A percentile compares a stretch with the other conserved stretches of the same genome.
Conservation (phyloP, 1,140 invertebrate genomes). For the Conopomorpha cramerella region DNA sequence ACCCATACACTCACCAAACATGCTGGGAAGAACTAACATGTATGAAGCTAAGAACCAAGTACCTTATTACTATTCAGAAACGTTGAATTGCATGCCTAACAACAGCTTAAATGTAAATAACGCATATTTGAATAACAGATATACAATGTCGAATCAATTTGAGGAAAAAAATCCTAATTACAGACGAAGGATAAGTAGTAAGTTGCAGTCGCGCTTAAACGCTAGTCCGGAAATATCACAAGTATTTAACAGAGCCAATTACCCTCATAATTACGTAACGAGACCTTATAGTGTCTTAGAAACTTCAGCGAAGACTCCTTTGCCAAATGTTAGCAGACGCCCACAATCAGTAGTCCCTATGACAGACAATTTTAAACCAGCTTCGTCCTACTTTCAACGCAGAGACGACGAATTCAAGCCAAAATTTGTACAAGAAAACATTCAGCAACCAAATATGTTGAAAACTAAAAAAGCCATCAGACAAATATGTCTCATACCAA, state of each 20-base stretch:
- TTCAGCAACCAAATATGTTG: slow-evolving; percentile 17
- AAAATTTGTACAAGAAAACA: slow-evolving; percentile 31
- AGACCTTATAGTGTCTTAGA: slow-evolving; percentile 47
- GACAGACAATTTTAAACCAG: slow-evolving; percentile 37
- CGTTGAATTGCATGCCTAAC: slow-evolving; percentile 38
- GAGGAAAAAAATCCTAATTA: too few species aligned
- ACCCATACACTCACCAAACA: slow-evolving; percentile 22
- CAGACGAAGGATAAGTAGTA: slow-evolving; percentile 22
- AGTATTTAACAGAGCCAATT: slow-evolving; percentile 18
- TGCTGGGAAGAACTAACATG: slow-evolving; percentile 41
- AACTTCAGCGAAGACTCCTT: slow-evolving; percentile 26
- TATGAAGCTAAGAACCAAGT: slow-evolving; percentile 53
- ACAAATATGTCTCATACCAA: slow-evolving; percentile 41
- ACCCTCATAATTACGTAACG: slow-evolving; percentile 18
- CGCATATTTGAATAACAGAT: slow-evolving; percentile 31
- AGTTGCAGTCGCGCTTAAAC: slow-evolving; percentile 19
- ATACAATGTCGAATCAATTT: too few species aligned
- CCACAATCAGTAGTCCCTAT: slow-evolving; percentile 39
- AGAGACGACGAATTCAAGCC: slow-evolving; percentile 35
- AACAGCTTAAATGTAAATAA: slow-evolving; percentile 36
- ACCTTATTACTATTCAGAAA: slow-evolving; percentile 52
- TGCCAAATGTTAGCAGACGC: slow-evolving; percentile 29
- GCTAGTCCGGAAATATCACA: slow-evolving; percentile 24
- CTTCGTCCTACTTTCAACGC: slow-evolving; percentile 35
- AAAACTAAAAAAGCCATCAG: slow-evolving; percentile 26